Conservation (phyloP, 2,797 vertebrate species). For the Synaphobranchus kaupii region DNA sequence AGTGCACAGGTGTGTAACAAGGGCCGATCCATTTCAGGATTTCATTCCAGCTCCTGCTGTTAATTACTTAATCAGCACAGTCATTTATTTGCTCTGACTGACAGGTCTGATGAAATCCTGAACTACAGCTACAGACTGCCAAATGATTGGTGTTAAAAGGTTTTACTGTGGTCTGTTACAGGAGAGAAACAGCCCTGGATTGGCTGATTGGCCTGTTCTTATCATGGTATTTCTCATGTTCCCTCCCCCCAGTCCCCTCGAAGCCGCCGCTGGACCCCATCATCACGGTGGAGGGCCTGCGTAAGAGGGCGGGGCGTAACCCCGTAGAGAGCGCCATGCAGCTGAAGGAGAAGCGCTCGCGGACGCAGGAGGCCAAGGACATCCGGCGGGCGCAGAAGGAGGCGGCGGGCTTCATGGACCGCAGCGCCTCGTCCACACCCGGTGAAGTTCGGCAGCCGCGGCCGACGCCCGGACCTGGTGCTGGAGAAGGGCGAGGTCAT, state of each 20-base stretch:
- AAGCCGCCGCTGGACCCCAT: slow-evolving; percentile 84
- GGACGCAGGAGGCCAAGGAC: slow-evolving; percentile 95
- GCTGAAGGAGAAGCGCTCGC: slow-evolving; percentile 92
- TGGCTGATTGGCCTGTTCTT: neutral
- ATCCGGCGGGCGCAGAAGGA: slow-evolving; percentile 94
- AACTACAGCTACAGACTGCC: too few relatives aligned
- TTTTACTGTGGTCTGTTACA: too few relatives aligned
- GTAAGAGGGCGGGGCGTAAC: slow-evolving; percentile 84
- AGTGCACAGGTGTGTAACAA: too few relatives aligned
- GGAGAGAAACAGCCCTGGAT: neutral
- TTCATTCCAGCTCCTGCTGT: too few relatives aligned
- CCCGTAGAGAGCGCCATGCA: slow-evolving; percentile 94
- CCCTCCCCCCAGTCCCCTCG: slow-evolving; percentile 61
- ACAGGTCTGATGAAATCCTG: too few relatives aligned
- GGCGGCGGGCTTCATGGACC: slow-evolving; percentile 77
- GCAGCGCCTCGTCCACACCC: slow-evolving; percentile 84
- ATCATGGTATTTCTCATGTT: neutral
- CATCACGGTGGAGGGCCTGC: slow-evolving; percentile 90
- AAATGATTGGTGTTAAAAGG: too few relatives aligned
- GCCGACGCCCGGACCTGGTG: slow-evolving; percentile 76
- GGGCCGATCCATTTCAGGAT: too few relatives aligned
- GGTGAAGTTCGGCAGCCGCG: slow-evolving; percentile 77
- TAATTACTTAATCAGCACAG: too few relatives aligned
- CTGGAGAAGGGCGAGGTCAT: slow-evolving; percentile 94
- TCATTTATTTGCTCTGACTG: too few relatives aligned